These are phyloP conservation scores for Drosophila neoperkinsi DNA, from an alignment of 2,888 invertebrate species.

Conservation along the genomic window DNA sequence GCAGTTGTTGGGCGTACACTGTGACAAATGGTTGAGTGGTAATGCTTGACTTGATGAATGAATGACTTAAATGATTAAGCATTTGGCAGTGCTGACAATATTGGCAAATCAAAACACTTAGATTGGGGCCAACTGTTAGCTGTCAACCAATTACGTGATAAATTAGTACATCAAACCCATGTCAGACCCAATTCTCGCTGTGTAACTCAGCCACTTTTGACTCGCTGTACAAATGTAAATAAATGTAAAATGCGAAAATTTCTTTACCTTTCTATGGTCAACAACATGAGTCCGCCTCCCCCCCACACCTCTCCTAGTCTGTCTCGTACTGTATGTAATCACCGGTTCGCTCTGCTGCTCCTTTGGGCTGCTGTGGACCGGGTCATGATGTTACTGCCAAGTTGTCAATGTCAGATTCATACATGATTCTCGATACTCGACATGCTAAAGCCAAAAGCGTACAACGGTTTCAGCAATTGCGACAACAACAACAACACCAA, in stretches of 20 bases:
- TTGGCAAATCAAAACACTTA: slow-evolving; percentile 31
- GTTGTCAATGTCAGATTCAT: slow-evolving; percentile 75
- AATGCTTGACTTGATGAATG: slow-evolving; percentile 2
- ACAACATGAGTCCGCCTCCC: background rate
- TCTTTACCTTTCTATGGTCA: slow-evolving; percentile 20
- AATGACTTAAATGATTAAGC: slow-evolving; percentile 30
- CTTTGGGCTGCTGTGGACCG: slow-evolving; percentile 30
- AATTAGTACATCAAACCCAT: slow-evolving; percentile 35
- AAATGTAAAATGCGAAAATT: slow-evolving; percentile 63
- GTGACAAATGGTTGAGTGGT: slow-evolving; percentile 28
- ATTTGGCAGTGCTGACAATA: slow-evolving; percentile 33
- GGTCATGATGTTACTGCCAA: slow-evolving; percentile 51
- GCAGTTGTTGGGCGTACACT: slow-evolving; percentile 32
- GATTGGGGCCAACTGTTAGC: slow-evolving; percentile 10
- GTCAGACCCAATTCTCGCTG: slow-evolving; percentile 50
- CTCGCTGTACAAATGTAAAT: slow-evolving; percentile 64
- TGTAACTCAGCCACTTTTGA: slow-evolving; percentile 8
- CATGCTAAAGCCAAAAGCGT: slow-evolving; percentile 65
- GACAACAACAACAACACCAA: slow-evolving; percentile 23
- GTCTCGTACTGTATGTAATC: slow-evolving; percentile 49
- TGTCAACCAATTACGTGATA: slow-evolving; percentile 26
- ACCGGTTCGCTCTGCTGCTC: slow-evolving; percentile 30
- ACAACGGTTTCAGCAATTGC: slow-evolving; percentile 51
- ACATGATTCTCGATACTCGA: slow-evolving; percentile 70
- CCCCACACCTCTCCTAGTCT: background rate